Percentiles rank a stretch among this genome's conserved stretches.
Conservation (phyloP, 2,797 vertebrate species). For the Hippoglossus hippoglossus region DNA sequence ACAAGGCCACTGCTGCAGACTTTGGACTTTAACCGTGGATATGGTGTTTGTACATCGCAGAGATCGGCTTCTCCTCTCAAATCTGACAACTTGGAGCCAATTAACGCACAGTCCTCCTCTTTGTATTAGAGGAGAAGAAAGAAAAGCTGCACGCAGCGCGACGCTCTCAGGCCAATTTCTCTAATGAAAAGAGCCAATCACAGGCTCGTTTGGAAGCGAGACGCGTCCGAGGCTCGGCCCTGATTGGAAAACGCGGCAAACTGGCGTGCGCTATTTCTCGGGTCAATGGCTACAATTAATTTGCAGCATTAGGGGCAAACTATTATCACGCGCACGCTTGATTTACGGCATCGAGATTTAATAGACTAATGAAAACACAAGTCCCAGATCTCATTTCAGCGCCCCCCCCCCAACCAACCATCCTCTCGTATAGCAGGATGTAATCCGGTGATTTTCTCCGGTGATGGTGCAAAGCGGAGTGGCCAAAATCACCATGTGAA, state of each 20-base stretch:
- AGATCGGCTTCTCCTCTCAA: conserved; percentile 5
- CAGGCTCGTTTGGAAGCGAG: conserved; percentile 44
- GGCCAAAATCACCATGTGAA: conserved; percentile 60
- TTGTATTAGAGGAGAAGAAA: not conserved
- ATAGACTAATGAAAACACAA: conserved; percentile 15
- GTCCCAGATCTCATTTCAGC: conserved; percentile 35
- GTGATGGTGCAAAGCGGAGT: conserved; percentile 35
- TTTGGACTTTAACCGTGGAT: not conserved
- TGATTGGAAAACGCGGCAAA: conserved; percentile 52
- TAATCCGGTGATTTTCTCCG: conserved; percentile 41
- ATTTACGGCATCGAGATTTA: conserved; percentile 23
- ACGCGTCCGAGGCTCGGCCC: conserved; percentile 26
- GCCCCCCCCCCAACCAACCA: no score
- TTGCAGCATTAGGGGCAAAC: conserved; percentile 46
- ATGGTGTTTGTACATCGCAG: conserved; percentile 5
- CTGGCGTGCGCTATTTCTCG: conserved; percentile 39
- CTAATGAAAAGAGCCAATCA: conserved; percentile 59
- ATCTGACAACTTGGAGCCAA: conserved; percentile 18
- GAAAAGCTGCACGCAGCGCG: not conserved
- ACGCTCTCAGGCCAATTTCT: conserved; percentile 39
- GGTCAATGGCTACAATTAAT: conserved; percentile 67
- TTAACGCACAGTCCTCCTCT: not conserved
- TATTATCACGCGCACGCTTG: conserved; percentile 31
- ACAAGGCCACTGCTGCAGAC: not conserved
- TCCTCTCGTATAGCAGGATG: not conserved